Evolutionary conservation across 1,140 invertebrate species (phyloP).

Genomic region (Drosophila eugracilis): DNA sequence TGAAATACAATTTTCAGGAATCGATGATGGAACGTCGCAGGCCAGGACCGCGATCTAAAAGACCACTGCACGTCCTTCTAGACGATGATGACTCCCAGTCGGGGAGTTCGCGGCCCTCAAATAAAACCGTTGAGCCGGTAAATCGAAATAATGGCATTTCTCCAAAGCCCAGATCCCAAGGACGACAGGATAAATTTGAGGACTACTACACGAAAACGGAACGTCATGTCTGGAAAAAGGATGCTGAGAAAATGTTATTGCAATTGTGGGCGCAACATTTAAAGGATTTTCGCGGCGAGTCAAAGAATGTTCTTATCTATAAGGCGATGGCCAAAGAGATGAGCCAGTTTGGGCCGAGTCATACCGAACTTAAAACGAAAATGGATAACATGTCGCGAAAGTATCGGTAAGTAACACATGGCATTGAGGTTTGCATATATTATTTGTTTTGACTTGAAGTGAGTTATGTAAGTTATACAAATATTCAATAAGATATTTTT

Average conservation of each 20-base stretch:
- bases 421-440: too few species aligned
- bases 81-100: neutral
- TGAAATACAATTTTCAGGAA: neutral
- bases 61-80: conserved; percentile 7
- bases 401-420: conserved; percentile 52
- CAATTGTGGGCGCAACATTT: conserved; percentile 54
- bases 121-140: conserved; percentile 1
- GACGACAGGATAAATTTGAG: conserved; percentile 1
- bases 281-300: conserved; percentile 22
- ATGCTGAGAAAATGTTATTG: conserved; percentile 51
- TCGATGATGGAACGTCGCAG: neutral
- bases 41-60: neutral
- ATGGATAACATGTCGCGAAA: conserved; percentile 65
- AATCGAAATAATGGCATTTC: neutral
- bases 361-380: conserved; percentile 55
- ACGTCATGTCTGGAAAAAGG: conserved; percentile 52
- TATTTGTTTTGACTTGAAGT: too few species aligned
- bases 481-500: neutral
- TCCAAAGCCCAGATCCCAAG: neutral
- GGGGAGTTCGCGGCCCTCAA: neutral
- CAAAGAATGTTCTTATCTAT: conserved; percentile 42
- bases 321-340: conserved; percentile 46
- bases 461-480: too few species aligned
- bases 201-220: conserved; percentile 24
- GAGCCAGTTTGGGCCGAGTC: conserved; percentile 43